These are phyloP conservation scores for Xylota sylvarum DNA, from an alignment of 2,888 invertebrate species.

Conservation along the genomic window DNA sequence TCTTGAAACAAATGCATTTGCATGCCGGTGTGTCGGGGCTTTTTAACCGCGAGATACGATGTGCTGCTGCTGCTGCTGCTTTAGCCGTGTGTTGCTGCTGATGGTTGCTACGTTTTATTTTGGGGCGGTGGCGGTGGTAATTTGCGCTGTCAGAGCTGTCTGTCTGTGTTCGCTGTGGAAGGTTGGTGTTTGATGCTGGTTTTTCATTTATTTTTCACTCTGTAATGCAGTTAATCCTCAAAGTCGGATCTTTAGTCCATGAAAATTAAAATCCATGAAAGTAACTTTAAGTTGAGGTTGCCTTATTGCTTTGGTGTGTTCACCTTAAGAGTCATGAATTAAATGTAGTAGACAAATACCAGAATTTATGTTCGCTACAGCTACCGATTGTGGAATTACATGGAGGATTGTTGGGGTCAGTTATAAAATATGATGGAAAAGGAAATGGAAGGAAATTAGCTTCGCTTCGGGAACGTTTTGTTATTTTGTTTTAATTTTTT, in stretches of 20 bases:
- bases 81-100: no score
- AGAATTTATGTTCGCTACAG: slow-evolving; percentile 53
- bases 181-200: slow-evolving; percentile 17
- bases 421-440: neutral
- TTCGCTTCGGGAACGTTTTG: neutral
- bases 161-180: neutral
- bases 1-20: slow-evolving; percentile 75
- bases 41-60: slow-evolving; percentile 18
- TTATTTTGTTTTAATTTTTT: slow-evolving; percentile 38
- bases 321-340: slow-evolving; percentile 44
- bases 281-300: slow-evolving; percentile 33
- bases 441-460: slow-evolving; percentile 14
- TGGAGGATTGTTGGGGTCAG: neutral
- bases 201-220: neutral
- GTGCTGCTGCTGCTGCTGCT: neutral
- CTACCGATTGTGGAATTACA: slow-evolving; percentile 31
- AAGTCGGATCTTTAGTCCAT: slow-evolving; percentile 28
- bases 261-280: slow-evolving; percentile 53
- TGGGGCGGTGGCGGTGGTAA: slow-evolving; percentile 66
- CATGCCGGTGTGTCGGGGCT: slow-evolving; percentile 66
- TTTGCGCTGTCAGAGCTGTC: slow-evolving; percentile 69
- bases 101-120: slow-evolving; percentile 31
- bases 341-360: slow-evolving; percentile 63
- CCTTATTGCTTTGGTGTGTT: slow-evolving; percentile 27
- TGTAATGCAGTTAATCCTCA: slow-evolving; percentile 27